Evolutionary conservation across 64 coral and sea anemone genomes (phyloP), one percentile per base, ranked within the genome.

Genomic region (Pocillopora verrucosa): DNA sequence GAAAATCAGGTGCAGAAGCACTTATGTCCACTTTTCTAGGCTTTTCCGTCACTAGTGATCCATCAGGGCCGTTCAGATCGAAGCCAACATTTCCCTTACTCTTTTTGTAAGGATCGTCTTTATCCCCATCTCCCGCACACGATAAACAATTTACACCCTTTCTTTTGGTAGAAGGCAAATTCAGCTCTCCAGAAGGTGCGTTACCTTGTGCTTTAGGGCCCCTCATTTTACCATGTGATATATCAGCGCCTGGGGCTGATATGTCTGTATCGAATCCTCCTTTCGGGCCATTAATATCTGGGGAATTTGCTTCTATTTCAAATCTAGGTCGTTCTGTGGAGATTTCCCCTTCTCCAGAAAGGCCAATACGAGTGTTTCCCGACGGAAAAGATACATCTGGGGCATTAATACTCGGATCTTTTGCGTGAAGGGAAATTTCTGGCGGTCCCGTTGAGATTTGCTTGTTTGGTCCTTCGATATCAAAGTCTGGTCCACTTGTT

Each of bases 31-130:
- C 6, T 16, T 51, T 45, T 7, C 16, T 37, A 38, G 24, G 10
- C 16, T 15, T 45, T 37, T 17, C 19, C 74, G 41, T 76, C 41
- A 45, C 36, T 14, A 69, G 10, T 56, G 80, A 84, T 68, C 62
- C 80, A n/a, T 84, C 80, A 56, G 62, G 63, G 67, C 62, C 36
- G 56, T 51, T 69, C 11, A 45, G 51, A 56, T 56, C 9, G 37
- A 84, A 51, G 4, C 6, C 36, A 45, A 22, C 19, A 10, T 56
- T 36, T 56, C 35, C 63, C 51, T 56, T 84, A 3, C 15, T 69
- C 68, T 63, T 69, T 84, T 19, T 69, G 62, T 84, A 84, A 22
- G 80, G 80, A 2, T 84, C 80, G 24, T 51, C 80, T 69, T 84
- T 68, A 10, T 84, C 80, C 4, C n/a, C 60, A 24, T 17, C 36